Percentiles rank a stretch among this genome's conserved stretches.
Conservation (phyloP, 2,888 invertebrate species). For the Cancer borealis region DNA sequence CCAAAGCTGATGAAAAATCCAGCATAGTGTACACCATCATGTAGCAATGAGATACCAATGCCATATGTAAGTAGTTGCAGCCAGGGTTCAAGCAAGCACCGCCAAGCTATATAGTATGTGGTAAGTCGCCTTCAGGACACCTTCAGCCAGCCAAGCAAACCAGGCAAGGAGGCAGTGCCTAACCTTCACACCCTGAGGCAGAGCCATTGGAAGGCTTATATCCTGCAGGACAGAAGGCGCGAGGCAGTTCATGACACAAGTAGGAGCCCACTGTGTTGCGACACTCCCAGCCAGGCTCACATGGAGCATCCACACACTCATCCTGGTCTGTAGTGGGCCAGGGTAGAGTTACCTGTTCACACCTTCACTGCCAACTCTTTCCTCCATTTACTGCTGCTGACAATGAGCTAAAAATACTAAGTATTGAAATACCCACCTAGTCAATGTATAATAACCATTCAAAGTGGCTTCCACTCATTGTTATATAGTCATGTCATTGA, state of each 20-base stretch:
- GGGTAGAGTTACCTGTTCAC: background rate
- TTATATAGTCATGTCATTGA: too few relatives aligned
- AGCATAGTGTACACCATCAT: background rate
- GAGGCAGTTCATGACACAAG: constrained; percentile 62
- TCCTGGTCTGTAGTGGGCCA: constrained; percentile 63
- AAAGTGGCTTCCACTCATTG: background rate
- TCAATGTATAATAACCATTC: background rate
- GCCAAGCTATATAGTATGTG: background rate
- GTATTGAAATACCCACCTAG: background rate
- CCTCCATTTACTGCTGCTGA: background rate
- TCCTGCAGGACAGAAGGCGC: constrained; percentile 71
- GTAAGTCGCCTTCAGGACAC: constrained; percentile 33
- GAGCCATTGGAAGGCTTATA: constrained; percentile 66
- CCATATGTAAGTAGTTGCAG: background rate
- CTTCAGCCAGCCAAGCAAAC: constrained; percentile 47
- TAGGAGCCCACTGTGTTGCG: constrained; percentile 71
- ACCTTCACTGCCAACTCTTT: background rate
- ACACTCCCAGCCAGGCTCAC: constrained; percentile 67
- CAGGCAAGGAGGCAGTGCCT: constrained; percentile 43
- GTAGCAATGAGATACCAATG: background rate
- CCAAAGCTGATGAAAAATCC: background rate
- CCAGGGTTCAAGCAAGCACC: constrained; percentile 35
- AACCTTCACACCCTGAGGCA: constrained; percentile 70
- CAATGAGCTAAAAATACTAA: background rate
- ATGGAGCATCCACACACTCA: constrained; percentile 66